Evolutionary conservation across 2,888 invertebrate species (phyloP).

Genomic region (Tiliacea citrago): DNA sequence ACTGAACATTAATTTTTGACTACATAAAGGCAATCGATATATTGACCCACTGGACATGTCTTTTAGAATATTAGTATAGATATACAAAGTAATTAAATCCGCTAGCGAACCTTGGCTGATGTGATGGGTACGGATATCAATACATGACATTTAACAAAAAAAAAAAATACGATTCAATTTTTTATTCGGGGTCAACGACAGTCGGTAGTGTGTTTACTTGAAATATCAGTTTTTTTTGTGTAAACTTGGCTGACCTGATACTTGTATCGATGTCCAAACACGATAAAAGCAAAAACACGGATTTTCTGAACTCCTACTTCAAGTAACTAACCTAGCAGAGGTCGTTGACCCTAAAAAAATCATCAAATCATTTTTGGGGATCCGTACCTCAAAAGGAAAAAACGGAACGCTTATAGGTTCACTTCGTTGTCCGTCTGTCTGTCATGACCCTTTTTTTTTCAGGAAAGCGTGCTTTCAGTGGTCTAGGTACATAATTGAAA

Average conservation of each 20-base stretch:
- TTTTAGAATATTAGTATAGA: too few species aligned
- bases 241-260: neutral
- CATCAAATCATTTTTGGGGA: neutral
- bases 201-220: neutral
- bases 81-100: too few species aligned
- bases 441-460: neutral
- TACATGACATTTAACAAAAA: too few species aligned
- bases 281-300: neutral
- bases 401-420: neutral
- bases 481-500: neutral
- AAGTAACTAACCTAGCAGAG: neutral
- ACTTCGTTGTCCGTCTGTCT: neutral
- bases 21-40: too few species aligned
- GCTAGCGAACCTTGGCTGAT: too few species aligned
- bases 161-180: neutral
- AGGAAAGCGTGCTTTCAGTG: too few species aligned
- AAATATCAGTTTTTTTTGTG: neutral
- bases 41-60: too few species aligned
- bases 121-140: neutral
- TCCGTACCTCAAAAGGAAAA: neutral
- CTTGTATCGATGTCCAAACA: neutral
- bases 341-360: neutral
- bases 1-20: too few species aligned
- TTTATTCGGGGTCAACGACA: neutral
- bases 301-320: neutral